Conservation (phyloP, 2,113 vertebrate genomes). For the Aplodontia rufa region DNA sequence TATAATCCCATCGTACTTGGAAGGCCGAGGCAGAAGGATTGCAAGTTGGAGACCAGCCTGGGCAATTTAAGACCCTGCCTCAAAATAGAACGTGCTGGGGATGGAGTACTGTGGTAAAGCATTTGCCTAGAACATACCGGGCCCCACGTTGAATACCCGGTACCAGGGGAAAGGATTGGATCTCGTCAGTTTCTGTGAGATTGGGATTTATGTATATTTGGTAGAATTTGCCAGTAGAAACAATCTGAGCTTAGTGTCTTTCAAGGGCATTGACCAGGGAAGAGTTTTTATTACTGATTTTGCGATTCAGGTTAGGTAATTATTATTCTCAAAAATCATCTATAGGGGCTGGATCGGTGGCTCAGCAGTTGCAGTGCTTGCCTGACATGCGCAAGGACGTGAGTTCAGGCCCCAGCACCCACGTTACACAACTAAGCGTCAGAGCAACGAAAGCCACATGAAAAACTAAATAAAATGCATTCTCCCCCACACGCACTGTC, state of each 20-base stretch:
- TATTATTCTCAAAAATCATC: background rate
- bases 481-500: no score
- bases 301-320: background rate
- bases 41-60: background rate
- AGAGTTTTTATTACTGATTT: background rate
- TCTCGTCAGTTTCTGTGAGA: background rate
- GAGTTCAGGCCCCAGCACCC: no score
- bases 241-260: background rate
- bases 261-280: background rate
- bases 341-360: no score
- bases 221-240: slow-evolving; percentile 23
- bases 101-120: background rate
- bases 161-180: background rate
- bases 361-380: no score
- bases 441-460: no score
- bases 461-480: no score
- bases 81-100: background rate
- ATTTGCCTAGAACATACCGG: no score
- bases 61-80: background rate
- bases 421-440: no score
- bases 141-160: background rate
- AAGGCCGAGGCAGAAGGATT: background rate
- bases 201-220: background rate
- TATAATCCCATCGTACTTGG: background rate
- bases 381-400: no score